These are phyloP conservation scores for Phasianus colchicus DNA, from an alignment of 2,113 vertebrate species.

Conservation along the genomic window DNA sequence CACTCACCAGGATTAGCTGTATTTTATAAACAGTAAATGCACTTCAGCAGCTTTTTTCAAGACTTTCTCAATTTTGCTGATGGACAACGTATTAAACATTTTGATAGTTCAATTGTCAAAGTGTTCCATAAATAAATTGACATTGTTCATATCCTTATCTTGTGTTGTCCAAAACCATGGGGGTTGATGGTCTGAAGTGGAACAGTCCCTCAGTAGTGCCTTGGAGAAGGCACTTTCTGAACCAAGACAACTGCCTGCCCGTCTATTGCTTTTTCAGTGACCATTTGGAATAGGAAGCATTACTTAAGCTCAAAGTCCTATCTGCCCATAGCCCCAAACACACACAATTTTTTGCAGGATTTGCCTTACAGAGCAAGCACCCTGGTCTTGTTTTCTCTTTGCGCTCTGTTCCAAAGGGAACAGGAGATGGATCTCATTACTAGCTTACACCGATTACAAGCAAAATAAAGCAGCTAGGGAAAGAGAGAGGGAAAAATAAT, in stretches of 20 bases:
- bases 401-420: background rate
- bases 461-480: too few relatives aligned
- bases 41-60: background rate
- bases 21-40: constrained; percentile 46
- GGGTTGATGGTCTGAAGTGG: too few relatives aligned
- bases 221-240: background rate
- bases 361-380: background rate
- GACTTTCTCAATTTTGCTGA: constrained; percentile 32
- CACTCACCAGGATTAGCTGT: background rate
- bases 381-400: background rate
- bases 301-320: background rate
- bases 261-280: background rate
- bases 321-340: background rate
- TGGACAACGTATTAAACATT: background rate
- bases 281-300: background rate
- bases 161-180: too few relatives aligned
- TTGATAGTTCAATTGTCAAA: too few relatives aligned
- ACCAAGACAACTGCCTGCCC: background rate
- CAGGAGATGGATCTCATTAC: too few relatives aligned
- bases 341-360: background rate
- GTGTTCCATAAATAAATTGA: too few relatives aligned
- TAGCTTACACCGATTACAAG: background rate
- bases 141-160: too few relatives aligned
- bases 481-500: too few relatives aligned
- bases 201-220: background rate